Evolutionary conservation across 2,888 invertebrate species (phyloP).

Genomic region (Cordilura impudica): DNA sequence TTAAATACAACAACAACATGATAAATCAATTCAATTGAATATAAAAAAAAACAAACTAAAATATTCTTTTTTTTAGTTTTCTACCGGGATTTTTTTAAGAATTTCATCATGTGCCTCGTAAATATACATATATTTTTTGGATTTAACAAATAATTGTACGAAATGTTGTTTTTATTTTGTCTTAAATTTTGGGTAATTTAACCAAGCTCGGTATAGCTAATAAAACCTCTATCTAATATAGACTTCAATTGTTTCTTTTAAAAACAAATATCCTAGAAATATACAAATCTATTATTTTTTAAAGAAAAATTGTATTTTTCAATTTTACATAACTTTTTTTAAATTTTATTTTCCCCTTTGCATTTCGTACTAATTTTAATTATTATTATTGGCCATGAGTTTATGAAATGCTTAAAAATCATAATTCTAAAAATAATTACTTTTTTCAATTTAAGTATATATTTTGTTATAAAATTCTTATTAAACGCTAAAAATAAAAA

Average conservation of each 20-base stretch:
- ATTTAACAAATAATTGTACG: constrained; percentile 20
- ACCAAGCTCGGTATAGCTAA: background rate
- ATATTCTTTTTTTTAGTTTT: background rate
- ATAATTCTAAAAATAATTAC: background rate
- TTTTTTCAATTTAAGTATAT: constrained; percentile 45
- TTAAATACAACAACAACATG: constrained; percentile 13
- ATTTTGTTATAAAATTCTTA: constrained; percentile 49
- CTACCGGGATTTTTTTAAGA: constrained; percentile 22
- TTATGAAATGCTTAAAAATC: constrained; percentile 37
- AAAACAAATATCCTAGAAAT: constrained; percentile 22
- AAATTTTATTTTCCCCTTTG: constrained; percentile 4
- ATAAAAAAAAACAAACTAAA: background rate
- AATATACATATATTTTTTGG: constrained; percentile 17
- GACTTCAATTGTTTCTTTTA: constrained; percentile 42
- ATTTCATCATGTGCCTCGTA: constrained; percentile 55
- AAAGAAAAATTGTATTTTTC: constrained; percentile 16
- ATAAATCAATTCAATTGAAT: constrained; percentile 29
- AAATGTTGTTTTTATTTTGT: constrained; percentile 23
- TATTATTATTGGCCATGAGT: constrained; percentile 34
- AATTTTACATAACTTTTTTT: constrained; percentile 6
- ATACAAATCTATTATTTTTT: constrained; percentile 10
- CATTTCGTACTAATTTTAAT: constrained; percentile 46
- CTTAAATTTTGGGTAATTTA: background rate
- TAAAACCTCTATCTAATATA: constrained; percentile 4
- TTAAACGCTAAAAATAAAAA: constrained; percentile 31